A percentile compares a stretch with the other conserved stretches of the same genome.
These are phyloP conservation scores for Corythoichthys intestinalis DNA, from an alignment of 2,113 vertebrate species.

Conservation along the genomic window DNA sequence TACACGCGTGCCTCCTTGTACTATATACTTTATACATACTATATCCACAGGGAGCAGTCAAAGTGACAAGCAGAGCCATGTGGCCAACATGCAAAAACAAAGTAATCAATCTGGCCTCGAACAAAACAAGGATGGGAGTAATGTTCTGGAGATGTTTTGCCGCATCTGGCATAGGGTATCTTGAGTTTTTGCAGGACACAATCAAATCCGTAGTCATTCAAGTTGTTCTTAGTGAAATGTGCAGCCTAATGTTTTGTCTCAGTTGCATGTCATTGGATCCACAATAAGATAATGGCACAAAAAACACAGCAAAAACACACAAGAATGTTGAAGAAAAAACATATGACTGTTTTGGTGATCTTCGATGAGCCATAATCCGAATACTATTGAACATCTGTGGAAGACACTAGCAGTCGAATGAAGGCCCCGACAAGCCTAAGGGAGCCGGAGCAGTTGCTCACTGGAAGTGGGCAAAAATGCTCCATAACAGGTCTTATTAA, in stretches of 20 bases:
- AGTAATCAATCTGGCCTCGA: background rate
- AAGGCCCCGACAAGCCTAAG: background rate
- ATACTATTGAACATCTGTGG: background rate
- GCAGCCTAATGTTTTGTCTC: background rate
- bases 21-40: slow-evolving; percentile 2
- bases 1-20: background rate
- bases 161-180: background rate
- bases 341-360: background rate
- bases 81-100: background rate
- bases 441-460: background rate
- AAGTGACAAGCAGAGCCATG: background rate
- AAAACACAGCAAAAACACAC: background rate
- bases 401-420: background rate
- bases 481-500: background rate
- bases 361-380: background rate
- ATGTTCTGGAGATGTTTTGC: background rate
- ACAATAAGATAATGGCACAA: background rate
- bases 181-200: background rate
- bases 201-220: background rate
- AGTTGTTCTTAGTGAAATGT: background rate
- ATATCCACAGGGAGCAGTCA: background rate
- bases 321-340: background rate
- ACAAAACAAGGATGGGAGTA: background rate
- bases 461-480: background rate
- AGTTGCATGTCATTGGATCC: background rate